Conservation (phyloP, 2,113 vertebrate genomes). For the Aegithalos caudatus region DNA sequence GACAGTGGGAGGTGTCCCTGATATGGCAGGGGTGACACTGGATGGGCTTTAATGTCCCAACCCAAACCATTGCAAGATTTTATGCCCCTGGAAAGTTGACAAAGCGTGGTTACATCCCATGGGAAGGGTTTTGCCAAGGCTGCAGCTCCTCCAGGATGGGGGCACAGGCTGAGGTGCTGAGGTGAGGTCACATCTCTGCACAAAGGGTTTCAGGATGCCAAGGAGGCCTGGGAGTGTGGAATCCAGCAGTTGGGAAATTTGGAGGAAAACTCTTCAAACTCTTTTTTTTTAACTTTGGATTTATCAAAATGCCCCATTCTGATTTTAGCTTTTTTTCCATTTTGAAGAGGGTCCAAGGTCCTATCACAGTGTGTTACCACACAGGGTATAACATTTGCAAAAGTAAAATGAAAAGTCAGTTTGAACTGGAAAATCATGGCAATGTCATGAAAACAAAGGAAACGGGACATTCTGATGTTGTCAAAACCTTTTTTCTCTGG, state of each 20-base stretch:
- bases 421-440: constrained; percentile 24
- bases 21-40: not conserved
- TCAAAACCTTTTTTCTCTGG: constrained; percentile 18
- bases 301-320: not conserved
- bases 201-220: not conserved
- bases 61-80: not conserved
- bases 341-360: not conserved
- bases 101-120: accelerated
- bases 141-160: not conserved
- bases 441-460: constrained; percentile 15
- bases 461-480: constrained; percentile 6
- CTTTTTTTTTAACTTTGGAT: not conserved
- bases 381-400: not conserved
- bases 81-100: not conserved
- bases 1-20: not conserved
- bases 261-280: not conserved
- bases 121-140: not conserved
- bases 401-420: not conserved
- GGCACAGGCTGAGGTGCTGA: not conserved
- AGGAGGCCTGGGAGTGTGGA: not conserved
- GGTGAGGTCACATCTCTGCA: not conserved
- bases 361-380: not conserved
- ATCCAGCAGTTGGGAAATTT: not conserved
- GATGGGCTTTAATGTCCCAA: not conserved
- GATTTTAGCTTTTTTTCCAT: not conserved